Base-by-base conservation (phyloP, 1,140 invertebrate species). In the Matsumurasca onukii region DNA sequence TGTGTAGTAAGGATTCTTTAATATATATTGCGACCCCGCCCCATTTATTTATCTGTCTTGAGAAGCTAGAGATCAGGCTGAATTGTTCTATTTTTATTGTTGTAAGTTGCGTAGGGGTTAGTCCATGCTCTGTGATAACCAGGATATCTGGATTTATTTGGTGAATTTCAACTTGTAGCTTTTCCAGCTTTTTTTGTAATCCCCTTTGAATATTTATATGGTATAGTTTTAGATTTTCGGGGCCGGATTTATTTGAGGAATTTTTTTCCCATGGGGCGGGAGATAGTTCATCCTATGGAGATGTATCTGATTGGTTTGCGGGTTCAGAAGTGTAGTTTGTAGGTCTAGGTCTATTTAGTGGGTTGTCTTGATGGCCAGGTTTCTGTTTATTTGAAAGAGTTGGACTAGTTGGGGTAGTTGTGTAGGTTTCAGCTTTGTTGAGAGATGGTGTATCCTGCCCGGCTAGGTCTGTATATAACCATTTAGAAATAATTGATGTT, bases 61-160 rank as follows among this genome's bases (percentile, higher is more conserved):
- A n/a, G n/a, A n/a, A n/a, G n/a, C n/a, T n/a, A n/a, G n/a, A n/a
- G n/a, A n/a, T n/a, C n/a, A n/a, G n/a, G n/a, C n/a, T n/a, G n/a
- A n/a, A n/a, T n/a, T n/a, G n/a, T n/a, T n/a, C n/a, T n/a, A n/a
- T n/a, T n/a, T 45, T 45, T 9, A 45, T 45, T 9, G 39, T 12
- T n/a, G 9, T n/a, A 9, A 45, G 9, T 45, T 45, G 39, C n/a
- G 9, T 13, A 5, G 13, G 27, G 39, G 17, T 66, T 27, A 9
- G 25, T 63, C 12, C 5, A 64, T 68, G 31, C n/a, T 31, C 66
- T 9, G 39, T 12, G 9, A 45, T 45, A 12, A 45, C 31, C 22
- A 70, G 31, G 30, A 63, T 25, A 17, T 69, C 17, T 3, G n/a
- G n/a, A 22, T 70, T 57, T 69, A 45, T n/a, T 45, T 12, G 39